A percentile compares a stretch with the other conserved stretches of the same genome.
Evolutionary conservation across 2,113 vertebrate genomes (phyloP).

Genomic region (Polypterus senegalus): DNA sequence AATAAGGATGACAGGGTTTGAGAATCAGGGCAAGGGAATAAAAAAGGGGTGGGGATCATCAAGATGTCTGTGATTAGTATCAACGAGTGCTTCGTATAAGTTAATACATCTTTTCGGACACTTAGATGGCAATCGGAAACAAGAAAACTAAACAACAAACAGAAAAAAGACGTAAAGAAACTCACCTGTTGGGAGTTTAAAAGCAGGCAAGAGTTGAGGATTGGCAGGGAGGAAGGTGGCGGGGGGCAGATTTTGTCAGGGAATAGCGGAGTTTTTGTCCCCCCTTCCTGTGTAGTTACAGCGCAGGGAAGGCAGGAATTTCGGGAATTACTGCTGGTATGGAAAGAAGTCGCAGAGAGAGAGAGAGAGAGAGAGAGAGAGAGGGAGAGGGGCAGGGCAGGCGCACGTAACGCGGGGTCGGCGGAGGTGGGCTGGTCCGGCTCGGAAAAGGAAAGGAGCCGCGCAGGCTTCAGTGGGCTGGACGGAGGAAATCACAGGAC

Average conservation of each 20-base stretch:
- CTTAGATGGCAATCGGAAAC: slow-evolving; percentile 18
- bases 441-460: slow-evolving; percentile 27
- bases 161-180: slow-evolving; percentile 1
- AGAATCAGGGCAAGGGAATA: too few species aligned
- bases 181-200: slow-evolving; percentile 34
- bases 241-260: slow-evolving; percentile 15
- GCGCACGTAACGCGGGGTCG: slow-evolving; percentile 33
- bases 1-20: too few species aligned
- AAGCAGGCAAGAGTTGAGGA: neutral
- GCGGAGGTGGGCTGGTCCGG: slow-evolving; percentile 18
- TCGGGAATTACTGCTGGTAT: slow-evolving; percentile 60
- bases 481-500: slow-evolving; percentile 12
- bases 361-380: slow-evolving; percentile 36
- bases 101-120: slow-evolving; percentile 16
- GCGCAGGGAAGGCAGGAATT: slow-evolving; percentile 54
- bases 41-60: too few species aligned
- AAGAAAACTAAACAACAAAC: slow-evolving; percentile 15
- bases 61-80: too few species aligned
- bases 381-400: slow-evolving; percentile 28
- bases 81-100: neutral
- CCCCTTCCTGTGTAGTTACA: slow-evolving; percentile 38
- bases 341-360: slow-evolving; percentile 48
- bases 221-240: neutral
- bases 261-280: slow-evolving; percentile 28
- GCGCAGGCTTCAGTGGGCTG: slow-evolving; percentile 5